Evolutionary conservation across 2,113 vertebrate genomes (phyloP).

Genomic region (Oriolus oriolus): DNA sequence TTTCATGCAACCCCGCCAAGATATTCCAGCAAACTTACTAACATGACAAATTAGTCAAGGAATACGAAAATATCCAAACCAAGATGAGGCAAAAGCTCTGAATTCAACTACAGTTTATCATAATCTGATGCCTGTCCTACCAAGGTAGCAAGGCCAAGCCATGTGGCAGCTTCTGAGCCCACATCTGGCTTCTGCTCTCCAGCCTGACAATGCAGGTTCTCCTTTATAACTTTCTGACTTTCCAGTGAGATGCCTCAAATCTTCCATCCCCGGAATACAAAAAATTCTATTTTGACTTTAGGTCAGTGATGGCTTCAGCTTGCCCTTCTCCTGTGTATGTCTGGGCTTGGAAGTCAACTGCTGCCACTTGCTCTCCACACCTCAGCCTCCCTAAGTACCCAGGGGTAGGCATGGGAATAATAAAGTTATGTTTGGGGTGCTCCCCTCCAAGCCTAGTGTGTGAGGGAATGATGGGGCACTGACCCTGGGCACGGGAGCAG

Average conservation of each 20-base stretch:
- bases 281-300: background rate
- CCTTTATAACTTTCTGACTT: background rate
- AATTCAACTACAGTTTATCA: background rate
- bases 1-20: fast-evolving
- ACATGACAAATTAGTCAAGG: background rate
- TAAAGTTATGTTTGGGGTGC: background rate
- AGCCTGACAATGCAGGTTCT: background rate
- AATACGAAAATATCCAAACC: background rate
- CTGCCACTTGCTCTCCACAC: background rate
- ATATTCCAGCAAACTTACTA: background rate
- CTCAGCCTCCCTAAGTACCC: background rate
- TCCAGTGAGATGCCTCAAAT: background rate
- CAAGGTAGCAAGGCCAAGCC: background rate
- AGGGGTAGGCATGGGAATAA: background rate
- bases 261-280: background rate
- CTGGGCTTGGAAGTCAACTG: background rate
- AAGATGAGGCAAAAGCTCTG: background rate
- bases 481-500: fast-evolving
- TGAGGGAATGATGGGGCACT: fast-evolving
- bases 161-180: background rate
- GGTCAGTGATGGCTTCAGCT: background rate
- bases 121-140: background rate
- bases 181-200: background rate
- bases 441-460: background rate
- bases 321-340: background rate